Evolutionary conservation across 64 coral and sea anemone species (phyloP), one percentile per base, ranked within the genome.

Genomic region (Porites australiensis): DNA sequence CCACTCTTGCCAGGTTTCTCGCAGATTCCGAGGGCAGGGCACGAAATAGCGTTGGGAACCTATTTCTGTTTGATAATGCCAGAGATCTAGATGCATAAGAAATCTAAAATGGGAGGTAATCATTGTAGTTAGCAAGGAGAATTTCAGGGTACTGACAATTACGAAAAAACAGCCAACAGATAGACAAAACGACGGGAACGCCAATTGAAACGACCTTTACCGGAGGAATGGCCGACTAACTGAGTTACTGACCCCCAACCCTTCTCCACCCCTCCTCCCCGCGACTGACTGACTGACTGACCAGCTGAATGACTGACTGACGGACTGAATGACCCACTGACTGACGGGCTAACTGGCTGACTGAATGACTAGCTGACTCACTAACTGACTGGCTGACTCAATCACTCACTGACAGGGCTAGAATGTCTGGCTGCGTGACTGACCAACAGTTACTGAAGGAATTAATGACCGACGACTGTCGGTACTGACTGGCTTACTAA

Each of bases 31-130:
- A 96, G 2, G 95, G 95, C 74, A 96, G 59, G 2, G 95, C 72
- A 19, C 95, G 92, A 74, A 96, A 96, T n/a, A 96, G 70, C 19
- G 95, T 96, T n/a, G 95, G 95, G 21, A 82, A 96, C 55, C 94
- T 94, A 44, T 82, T 13, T 8, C 95, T 92, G 77, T 94, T 91
- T 37, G 95, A 96, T 12, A 96, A 71, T 5, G 83, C 95, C 43
- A 96, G 82, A 37, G 95, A 96, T 37, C 95, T 88, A 0, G 95
- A 96, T 9, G 95, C 95, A 23, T 94, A 96, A 3, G 95, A 94
- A 58, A 96, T 80, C 95, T 96, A 20, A 18, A 89, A n/a, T 50
- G 48, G 4, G 8, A 37, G 61, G 20, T 79, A 5, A 13, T 57
- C 12, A 7, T 9, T 57, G 12, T 57, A 57, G 12, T 57, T 12